phyloP scores from a whole-genome alignment of 2,113 vertebrate genomes.

The Sceloporus tristichus region DNA sequence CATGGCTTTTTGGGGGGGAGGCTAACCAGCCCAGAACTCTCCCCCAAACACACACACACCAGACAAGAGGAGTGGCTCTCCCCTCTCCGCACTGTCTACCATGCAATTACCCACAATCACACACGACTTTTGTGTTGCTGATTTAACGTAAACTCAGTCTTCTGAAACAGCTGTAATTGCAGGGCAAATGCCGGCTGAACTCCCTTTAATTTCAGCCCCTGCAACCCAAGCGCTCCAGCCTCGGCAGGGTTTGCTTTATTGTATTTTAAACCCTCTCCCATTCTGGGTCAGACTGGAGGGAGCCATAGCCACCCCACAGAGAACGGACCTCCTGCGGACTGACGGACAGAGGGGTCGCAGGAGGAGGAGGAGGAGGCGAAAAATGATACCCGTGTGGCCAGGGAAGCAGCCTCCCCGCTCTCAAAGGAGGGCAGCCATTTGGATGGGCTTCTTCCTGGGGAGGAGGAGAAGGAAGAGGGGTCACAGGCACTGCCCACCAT shows the following conservation, averaged over 20 bases:
- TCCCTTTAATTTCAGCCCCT: conserved; percentile 50
- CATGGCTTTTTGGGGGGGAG: too few species aligned
- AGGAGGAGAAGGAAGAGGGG: too few species aligned
- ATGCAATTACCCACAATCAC: conserved; percentile 66
- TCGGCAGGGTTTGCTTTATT: background rate
- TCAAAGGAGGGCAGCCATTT: too few species aligned
- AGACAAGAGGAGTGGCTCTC: conserved; percentile 48
- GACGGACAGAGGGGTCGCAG: accelerated
- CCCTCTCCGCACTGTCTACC: conserved; percentile 64
- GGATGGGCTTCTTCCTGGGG: too few species aligned
- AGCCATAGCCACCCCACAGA: background rate
- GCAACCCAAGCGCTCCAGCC: background rate
- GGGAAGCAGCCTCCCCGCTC: too few species aligned
- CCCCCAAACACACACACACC: background rate
- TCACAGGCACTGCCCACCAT: too few species aligned
- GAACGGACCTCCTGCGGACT: background rate
- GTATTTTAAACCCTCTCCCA: conserved; percentile 26
- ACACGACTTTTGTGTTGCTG: conserved; percentile 32
- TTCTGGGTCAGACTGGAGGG: background rate
- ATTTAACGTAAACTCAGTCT: conserved; percentile 69
- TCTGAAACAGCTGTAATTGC: conserved; percentile 63
- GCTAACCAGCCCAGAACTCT: background rate
- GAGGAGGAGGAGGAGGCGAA: accelerated
- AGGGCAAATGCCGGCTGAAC: conserved; percentile 69
- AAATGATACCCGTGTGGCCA: background rate